Evolutionary conservation across 2,797 vertebrate species (phyloP).

Genomic region (Pelochelys cantorii): DNA sequence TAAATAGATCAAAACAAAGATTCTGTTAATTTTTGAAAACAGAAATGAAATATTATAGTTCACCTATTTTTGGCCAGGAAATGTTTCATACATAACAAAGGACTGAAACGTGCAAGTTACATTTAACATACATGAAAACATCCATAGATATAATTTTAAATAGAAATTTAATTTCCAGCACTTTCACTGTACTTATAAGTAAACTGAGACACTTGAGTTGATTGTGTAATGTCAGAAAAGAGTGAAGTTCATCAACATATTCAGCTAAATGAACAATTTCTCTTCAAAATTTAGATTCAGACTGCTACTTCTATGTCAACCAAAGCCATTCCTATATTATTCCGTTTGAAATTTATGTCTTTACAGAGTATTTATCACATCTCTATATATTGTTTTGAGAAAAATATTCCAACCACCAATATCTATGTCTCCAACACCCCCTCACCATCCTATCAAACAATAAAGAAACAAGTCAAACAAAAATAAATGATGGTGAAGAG

Average conservation of each 20-base stretch:
- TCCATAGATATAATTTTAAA: background rate
- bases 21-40: background rate
- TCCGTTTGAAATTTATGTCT: background rate
- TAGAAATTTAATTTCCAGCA: background rate
- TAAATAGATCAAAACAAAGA: background rate
- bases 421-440: background rate
- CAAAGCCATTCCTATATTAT: background rate
- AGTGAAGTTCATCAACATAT: background rate
- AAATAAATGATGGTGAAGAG: background rate
- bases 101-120: background rate
- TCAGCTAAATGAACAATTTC: background rate
- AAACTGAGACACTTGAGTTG: background rate
- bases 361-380: background rate
- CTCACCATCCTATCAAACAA: background rate
- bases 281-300: background rate
- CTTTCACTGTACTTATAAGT: background rate
- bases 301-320: background rate
- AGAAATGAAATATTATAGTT: background rate
- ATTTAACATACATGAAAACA: background rate
- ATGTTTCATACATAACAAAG: background rate
- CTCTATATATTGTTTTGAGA: background rate
- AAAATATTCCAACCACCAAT: background rate
- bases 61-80: background rate
- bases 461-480: background rate
- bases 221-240: too few relatives aligned